Evolutionary conservation across 2,797 vertebrate genomes (phyloP).

Genomic region (Odontamblyopus lacepedii): DNA sequence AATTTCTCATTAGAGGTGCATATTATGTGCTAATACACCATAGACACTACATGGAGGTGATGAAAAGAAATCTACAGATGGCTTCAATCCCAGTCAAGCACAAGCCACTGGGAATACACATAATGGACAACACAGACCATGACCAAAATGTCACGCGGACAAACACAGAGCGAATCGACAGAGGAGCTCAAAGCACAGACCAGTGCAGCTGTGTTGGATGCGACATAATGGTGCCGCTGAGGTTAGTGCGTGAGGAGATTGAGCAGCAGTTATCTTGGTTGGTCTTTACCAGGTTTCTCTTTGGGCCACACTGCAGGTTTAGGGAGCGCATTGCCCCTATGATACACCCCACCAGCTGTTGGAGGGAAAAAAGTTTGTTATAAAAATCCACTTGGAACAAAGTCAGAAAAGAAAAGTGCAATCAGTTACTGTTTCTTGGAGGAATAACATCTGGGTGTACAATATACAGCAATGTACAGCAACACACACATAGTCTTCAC

Average conservation of each 20-base stretch:
- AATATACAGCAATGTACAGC: too few species aligned
- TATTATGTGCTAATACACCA: conserved; percentile 20
- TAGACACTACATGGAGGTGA: conserved; percentile 13
- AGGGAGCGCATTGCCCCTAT: conserved; percentile 60
- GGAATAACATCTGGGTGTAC: conserved; percentile 29
- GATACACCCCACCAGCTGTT: conserved; percentile 59
- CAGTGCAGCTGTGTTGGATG: conserved; percentile 33
- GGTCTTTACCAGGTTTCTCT: conserved; percentile 73
- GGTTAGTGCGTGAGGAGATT: conserved; percentile 60
- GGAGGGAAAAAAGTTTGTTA: conserved; percentile 66
- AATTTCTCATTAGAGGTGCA: conserved; percentile 26
- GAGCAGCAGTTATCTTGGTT: conserved; percentile 45
- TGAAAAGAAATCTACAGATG: conserved; percentile 23
- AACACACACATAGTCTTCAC: conserved; percentile 16
- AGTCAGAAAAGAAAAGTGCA: conserved; percentile 16
- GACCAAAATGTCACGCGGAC: conserved; percentile 40
- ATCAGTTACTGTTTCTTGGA: conserved; percentile 5
- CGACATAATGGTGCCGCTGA: conserved; percentile 42
- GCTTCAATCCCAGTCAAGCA: conserved; percentile 65
- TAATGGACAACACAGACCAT: conserved; percentile 39
- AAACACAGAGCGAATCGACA: conserved; percentile 36
- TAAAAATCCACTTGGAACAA: conserved; percentile 39
- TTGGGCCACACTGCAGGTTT: conserved; percentile 60
- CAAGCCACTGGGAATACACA: conserved; percentile 16
- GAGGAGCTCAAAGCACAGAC: conserved; percentile 53